Evolutionary conservation across 2,113 vertebrate genomes (phyloP).

Genomic region (Corythoichthys haematopterus): DNA sequence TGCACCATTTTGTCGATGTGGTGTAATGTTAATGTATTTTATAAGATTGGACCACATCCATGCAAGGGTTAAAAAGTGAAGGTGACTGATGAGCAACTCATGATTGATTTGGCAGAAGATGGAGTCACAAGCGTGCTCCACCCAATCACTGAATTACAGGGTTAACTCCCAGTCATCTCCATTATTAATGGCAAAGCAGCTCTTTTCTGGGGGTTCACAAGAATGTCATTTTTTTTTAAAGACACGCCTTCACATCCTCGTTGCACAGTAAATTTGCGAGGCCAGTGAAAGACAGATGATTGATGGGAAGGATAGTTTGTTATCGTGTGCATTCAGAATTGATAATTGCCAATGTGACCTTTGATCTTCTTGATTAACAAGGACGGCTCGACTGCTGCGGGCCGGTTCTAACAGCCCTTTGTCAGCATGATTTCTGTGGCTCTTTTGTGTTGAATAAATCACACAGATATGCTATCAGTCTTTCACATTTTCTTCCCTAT

Average conservation of each 20-base stretch:
- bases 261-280: slow-evolving; percentile 38
- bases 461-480: slow-evolving; percentile 19
- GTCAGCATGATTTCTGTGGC: slow-evolving; percentile 40
- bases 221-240: slow-evolving; percentile 26
- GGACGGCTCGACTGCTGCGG: slow-evolving; percentile 26
- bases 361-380: slow-evolving; percentile 60
- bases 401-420: slow-evolving; percentile 39
- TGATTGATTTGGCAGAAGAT: slow-evolving; percentile 43
- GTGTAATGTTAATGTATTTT: slow-evolving; percentile 6
- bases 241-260: slow-evolving; percentile 32
- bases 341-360: slow-evolving; percentile 64
- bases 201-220: slow-evolving; percentile 35
- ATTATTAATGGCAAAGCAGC: slow-evolving; percentile 56
- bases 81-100: slow-evolving; percentile 30
- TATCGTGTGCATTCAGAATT: slow-evolving; percentile 57
- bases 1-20: slow-evolving; percentile 5
- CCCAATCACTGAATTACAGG: slow-evolving; percentile 26
- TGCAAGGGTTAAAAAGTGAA: slow-evolving; percentile 24
- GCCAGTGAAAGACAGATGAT: slow-evolving; percentile 58
- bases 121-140: slow-evolving; percentile 24
- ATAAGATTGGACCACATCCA: slow-evolving; percentile 1
- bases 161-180: slow-evolving; percentile 43
- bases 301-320: slow-evolving; percentile 64
- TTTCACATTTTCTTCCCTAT: slow-evolving; percentile 15
- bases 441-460: slow-evolving; percentile 39